Evolutionary conservation across 2,113 vertebrate species (phyloP).

Genomic region (Pungitius pungitius): DNA sequence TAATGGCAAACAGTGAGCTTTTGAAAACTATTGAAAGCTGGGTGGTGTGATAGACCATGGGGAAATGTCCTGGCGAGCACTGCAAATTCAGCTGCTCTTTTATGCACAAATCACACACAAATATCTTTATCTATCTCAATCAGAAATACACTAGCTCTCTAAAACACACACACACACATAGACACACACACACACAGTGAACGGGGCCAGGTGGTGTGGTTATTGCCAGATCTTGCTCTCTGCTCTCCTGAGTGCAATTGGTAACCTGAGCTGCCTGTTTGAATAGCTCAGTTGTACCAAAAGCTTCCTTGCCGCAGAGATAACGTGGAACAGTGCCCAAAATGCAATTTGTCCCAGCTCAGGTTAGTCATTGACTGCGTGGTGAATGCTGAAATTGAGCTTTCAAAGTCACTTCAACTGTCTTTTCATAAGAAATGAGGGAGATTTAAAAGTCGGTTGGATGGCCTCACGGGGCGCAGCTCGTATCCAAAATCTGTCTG

Average conservation of each 20-base stretch:
- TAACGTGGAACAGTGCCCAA: slow-evolving; percentile 56
- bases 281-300: slow-evolving; percentile 73
- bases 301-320: slow-evolving; percentile 59
- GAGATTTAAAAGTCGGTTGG: slow-evolving; percentile 35
- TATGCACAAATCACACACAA: slow-evolving; percentile 28
- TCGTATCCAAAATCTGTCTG: slow-evolving; percentile 50
- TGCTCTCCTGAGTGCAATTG: slow-evolving; percentile 75
- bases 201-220: slow-evolving; percentile 69
- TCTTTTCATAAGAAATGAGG: slow-evolving; percentile 33
- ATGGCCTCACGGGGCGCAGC: slow-evolving; percentile 21
- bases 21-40: slow-evolving; percentile 45
- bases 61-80: slow-evolving; percentile 33
- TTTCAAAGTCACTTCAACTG: slow-evolving; percentile 55
- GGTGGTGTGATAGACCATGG: slow-evolving; percentile 17
- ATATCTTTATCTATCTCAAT: slow-evolving; percentile 50
- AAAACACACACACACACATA: slow-evolving; percentile 17
- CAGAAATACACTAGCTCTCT: slow-evolving; percentile 34
- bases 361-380: slow-evolving; percentile 31
- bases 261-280: slow-evolving; percentile 77
- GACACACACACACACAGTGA: neutral
- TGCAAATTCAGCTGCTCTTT: slow-evolving; percentile 49
- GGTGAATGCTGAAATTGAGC: slow-evolving; percentile 40
- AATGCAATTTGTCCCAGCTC: slow-evolving; percentile 48
- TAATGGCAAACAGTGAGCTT: slow-evolving; percentile 50
- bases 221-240: slow-evolving; percentile 68